Evolutionary conservation across 1,140 invertebrate species (phyloP).

Genomic region (Liolophura sinensis): DNA sequence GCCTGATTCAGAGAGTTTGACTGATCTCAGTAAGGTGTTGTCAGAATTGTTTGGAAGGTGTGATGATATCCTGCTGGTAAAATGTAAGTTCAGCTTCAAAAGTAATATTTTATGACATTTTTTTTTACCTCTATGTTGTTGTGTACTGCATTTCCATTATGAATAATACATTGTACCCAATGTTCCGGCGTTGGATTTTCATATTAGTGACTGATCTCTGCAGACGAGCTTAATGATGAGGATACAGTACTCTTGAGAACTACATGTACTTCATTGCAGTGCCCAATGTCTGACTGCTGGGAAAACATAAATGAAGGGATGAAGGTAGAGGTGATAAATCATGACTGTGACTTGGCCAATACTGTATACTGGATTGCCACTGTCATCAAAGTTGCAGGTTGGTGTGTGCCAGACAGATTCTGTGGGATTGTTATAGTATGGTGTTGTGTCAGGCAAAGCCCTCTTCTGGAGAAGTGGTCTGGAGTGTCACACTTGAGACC

Average conservation of each 20-base stretch:
- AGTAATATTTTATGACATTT: too few species aligned
- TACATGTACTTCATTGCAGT: slow-evolving; percentile 59
- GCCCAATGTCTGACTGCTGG: slow-evolving; percentile 89
- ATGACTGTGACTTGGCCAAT: slow-evolving; percentile 67
- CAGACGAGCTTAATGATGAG: not conserved
- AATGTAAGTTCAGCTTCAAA: too few species aligned
- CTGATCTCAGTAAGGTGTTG: too few species aligned
- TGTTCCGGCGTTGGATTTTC: too few species aligned
- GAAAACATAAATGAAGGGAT: slow-evolving; percentile 90
- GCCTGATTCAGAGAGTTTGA: too few species aligned
- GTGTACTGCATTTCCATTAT: too few species aligned
- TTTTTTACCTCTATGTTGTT: too few species aligned
- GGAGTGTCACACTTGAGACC: too few species aligned
- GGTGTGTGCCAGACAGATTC: slow-evolving; percentile 12
- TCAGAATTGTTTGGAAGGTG: too few species aligned
- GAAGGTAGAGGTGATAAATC: slow-evolving; percentile 95
- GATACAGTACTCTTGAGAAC: not conserved
- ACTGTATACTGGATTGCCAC: slow-evolving; percentile 88
- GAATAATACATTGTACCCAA: too few species aligned
- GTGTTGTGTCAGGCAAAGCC: not conserved
- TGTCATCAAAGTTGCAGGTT: slow-evolving; percentile 80
- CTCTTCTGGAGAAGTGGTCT: too few species aligned
- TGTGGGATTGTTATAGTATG: slow-evolving; percentile 10
- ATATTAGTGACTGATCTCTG: not conserved
- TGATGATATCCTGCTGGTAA: too few species aligned